Base-by-base conservation (phyloP, 92 coral and sea anemone genomes). In the Galaxea fascicularis region DNA sequence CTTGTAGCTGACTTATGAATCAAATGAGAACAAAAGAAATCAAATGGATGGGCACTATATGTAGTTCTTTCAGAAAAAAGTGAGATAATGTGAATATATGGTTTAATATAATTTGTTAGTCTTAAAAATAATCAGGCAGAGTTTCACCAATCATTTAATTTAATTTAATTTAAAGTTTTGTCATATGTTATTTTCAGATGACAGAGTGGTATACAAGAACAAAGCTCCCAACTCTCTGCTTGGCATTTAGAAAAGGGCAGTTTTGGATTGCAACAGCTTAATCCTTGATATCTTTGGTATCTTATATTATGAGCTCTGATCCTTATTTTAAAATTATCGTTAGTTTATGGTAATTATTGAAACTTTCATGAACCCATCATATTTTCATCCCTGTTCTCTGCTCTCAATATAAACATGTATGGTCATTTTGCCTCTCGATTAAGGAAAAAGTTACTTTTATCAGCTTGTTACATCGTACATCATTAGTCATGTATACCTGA, bases 141-240 rank as follows among this genome's bases (percentile, higher is more conserved):
- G n/a, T n/a, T n/a, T n/a, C n/a, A n/a, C n/a, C n/a, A n/a, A n/a
- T n/a, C n/a, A n/a, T n/a, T n/a, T n/a, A n/a, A n/a, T n/a, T n/a
- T n/a, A n/a, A n/a, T n/a, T n/a, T n/a, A n/a, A n/a, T n/a, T n/a
- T n/a, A n/a, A n/a, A n/a, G n/a, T n/a, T n/a, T n/a, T n/a, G n/a
- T n/a, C n/a, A n/a, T n/a, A n/a, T n/a, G n/a, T n/a, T n/a, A n/a
- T 67, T 72, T 49, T 49, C 60, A 72, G 77, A 49, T 72, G 77
- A 22, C 16, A 49, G 77, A 72, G 8, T 72, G 77, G 63, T 72
- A 72, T 49, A 72, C 27, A 30, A 29, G 73, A 67, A 67, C 49
- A 10, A 67, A 20, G 41, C 73, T 67, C 8, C 73, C 73, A 29
- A 10, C 49, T 31, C 73, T 67, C 35, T 67, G 73, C 41, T 49